phyloP scores from a whole-genome alignment of 2,888 invertebrate species.

The Phlogophora meticulosa region DNA sequence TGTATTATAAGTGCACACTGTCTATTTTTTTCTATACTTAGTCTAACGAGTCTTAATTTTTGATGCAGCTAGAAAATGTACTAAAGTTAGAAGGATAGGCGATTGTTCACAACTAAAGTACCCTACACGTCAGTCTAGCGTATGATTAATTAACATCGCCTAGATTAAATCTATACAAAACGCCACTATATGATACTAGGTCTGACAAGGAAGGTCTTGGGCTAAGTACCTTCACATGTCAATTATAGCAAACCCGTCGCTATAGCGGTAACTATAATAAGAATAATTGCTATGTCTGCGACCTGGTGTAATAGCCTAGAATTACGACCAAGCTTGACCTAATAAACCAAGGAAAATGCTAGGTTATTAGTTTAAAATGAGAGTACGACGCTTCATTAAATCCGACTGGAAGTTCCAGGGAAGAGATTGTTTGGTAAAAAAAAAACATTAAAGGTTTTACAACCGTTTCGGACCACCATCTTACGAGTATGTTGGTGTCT shows the following conservation, averaged over 20 bases:
- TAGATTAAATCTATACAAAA: constrained; percentile 5
- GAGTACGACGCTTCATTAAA: background rate
- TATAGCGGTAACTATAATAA: constrained; percentile 9
- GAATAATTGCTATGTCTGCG: constrained; percentile 40
- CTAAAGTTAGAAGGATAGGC: background rate
- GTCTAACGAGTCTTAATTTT: no score
- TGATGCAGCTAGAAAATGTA: background rate
- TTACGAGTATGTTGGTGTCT: no score
- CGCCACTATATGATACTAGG: background rate
- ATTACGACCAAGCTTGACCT: constrained; percentile 57
- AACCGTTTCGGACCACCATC: no score
- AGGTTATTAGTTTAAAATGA: constrained; percentile 19
- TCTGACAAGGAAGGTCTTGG: constrained; percentile 41
- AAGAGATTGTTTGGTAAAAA: no score
- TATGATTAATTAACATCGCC: background rate
- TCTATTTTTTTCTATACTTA: no score
- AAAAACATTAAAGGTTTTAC: no score
- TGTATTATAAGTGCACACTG: no score
- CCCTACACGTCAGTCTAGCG: background rate
- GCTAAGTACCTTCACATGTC: constrained; percentile 32
- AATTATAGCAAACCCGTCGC: constrained; percentile 24
- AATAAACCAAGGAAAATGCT: constrained; percentile 48
- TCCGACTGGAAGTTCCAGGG: no score
- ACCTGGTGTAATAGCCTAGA: constrained; percentile 54
- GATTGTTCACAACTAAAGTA: no score